These are phyloP conservation scores for Chalcis sispes DNA, from an alignment of 2,888 invertebrate species.

Conservation along the genomic window DNA sequence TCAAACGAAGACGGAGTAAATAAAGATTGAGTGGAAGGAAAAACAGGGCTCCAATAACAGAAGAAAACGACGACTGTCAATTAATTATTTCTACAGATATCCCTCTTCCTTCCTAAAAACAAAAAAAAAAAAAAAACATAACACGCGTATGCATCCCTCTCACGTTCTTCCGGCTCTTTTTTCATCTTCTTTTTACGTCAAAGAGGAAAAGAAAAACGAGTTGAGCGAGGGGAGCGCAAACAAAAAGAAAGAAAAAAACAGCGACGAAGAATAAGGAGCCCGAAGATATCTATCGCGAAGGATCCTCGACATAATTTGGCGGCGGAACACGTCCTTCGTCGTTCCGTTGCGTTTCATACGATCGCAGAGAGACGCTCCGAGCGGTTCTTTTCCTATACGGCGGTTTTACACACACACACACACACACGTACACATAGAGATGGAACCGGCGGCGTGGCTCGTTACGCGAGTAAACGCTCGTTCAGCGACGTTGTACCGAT, in stretches of 20 bases:
- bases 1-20: background rate
- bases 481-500: too few species aligned
- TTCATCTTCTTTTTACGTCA: too few species aligned
- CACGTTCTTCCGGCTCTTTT: background rate
- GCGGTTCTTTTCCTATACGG: too few species aligned
- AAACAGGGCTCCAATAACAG: background rate
- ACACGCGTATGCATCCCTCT: constrained; percentile 16
- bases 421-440: background rate
- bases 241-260: background rate
- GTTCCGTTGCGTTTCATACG: constrained; percentile 37
- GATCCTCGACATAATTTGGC: constrained; percentile 71
- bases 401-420: background rate
- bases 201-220: background rate
- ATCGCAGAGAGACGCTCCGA: background rate
- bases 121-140: background rate
- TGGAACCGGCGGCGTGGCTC: constrained; percentile 8
- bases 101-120: background rate
- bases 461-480: background rate
- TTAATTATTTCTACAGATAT: background rate
- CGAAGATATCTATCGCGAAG: constrained; percentile 64
- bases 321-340: constrained; percentile 67
- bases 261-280: background rate
- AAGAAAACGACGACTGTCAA: constrained; percentile 23
- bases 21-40: background rate
- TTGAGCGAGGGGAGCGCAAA: background rate